Conservation (phyloP, 2,797 vertebrate genomes). For the Microctenopoma stevenorrisi region DNA sequence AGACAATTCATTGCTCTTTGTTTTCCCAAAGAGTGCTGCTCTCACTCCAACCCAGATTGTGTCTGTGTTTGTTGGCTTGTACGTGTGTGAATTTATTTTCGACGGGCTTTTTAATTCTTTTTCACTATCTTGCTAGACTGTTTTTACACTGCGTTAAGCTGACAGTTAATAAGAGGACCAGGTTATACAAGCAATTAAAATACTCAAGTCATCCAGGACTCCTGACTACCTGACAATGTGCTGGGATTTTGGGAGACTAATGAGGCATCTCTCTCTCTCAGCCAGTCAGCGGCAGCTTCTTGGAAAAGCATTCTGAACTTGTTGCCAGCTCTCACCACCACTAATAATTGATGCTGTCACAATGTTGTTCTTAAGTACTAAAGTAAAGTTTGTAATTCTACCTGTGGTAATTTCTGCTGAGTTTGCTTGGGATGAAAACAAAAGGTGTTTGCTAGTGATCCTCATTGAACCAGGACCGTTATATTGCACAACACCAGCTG, state of each 20-base stretch:
- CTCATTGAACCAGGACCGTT: constrained; percentile 1
- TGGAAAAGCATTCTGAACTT: constrained; percentile 47
- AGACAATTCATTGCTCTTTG: constrained; percentile 64
- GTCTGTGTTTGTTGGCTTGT: constrained; percentile 70
- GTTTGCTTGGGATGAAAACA: constrained; percentile 3
- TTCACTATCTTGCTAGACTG: constrained; percentile 38
- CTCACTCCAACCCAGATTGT: constrained; percentile 56
- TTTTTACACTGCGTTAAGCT: constrained; percentile 52
- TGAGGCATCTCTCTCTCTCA: constrained; percentile 39
- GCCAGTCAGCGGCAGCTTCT: constrained; percentile 34
- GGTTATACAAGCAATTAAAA: constrained; percentile 59
- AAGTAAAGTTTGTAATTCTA: constrained; percentile 29
- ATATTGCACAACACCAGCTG: constrained; percentile 11
- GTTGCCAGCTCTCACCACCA: constrained; percentile 46
- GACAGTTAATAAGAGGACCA: constrained; percentile 58
- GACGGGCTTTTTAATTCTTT: constrained; percentile 39
- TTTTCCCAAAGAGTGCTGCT: constrained; percentile 56
- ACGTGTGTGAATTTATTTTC: constrained; percentile 58
- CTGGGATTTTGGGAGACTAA: constrained; percentile 50
- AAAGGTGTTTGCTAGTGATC: background rate
- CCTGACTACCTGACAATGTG: constrained; percentile 39
- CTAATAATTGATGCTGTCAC: constrained; percentile 44
- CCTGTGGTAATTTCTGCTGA: constrained; percentile 18
- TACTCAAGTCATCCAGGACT: constrained; percentile 43
- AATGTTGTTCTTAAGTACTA: constrained; percentile 31